phyloP scores from a whole-genome alignment of 2,888 invertebrate species.

The Sisyra terminalis region DNA sequence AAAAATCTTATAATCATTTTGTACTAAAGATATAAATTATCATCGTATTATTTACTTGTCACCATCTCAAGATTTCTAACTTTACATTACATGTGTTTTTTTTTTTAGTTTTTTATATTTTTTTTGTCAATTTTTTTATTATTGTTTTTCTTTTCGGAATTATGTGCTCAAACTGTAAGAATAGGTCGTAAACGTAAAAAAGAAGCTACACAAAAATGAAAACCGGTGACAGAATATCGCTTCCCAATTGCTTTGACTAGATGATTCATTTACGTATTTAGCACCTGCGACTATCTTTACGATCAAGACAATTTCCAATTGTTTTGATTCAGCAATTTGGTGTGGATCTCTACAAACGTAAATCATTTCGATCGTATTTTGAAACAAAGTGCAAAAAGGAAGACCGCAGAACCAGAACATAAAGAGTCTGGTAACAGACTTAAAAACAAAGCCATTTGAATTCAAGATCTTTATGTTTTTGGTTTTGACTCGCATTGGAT shows the following conservation, averaged over 20 bases:
- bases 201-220: neutral
- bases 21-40: conserved; percentile 10
- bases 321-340: too few species aligned
- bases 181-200: neutral
- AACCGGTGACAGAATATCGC: conserved; percentile 5
- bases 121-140: neutral
- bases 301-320: too few species aligned
- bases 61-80: conserved; percentile 9
- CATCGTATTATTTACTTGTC: conserved; percentile 8
- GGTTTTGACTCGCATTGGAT: too few species aligned
- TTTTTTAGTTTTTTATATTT: neutral
- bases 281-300: too few species aligned
- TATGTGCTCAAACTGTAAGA: too few species aligned
- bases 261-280: too few species aligned
- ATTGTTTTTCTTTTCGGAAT: neutral
- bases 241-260: conserved; percentile 6
- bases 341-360: too few species aligned
- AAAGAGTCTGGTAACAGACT: conserved; percentile 1
- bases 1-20: conserved; percentile 9
- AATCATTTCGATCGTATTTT: neutral
- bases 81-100: conserved; percentile 7
- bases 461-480: too few species aligned
- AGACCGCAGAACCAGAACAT: conserved; percentile 6
- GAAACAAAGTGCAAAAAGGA: conserved; percentile 8
- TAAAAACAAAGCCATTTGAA: neutral